Percentiles rank a stretch among this genome's conserved stretches.
These are phyloP conservation scores for Diorhabda elongata DNA, from an alignment of 1,140 invertebrate species.

Conservation along the genomic window DNA sequence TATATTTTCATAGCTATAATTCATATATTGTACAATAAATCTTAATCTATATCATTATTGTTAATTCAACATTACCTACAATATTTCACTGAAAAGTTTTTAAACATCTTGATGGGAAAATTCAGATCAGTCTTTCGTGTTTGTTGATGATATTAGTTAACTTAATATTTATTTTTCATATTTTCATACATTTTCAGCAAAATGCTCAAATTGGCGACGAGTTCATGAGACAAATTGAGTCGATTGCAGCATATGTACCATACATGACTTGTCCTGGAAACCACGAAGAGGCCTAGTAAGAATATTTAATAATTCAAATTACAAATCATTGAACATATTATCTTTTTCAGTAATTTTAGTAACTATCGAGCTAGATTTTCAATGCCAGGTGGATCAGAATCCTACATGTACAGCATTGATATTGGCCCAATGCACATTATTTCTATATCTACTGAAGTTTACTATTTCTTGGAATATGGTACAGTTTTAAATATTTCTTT, in stretches of 20 bases:
- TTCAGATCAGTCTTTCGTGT: too few relatives aligned
- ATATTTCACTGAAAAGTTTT: too few relatives aligned
- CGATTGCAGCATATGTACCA: constrained; percentile 79
- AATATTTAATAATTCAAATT: constrained; percentile 25
- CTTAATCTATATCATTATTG: too few relatives aligned
- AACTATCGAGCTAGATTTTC: constrained; percentile 81
- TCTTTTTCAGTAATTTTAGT: constrained; percentile 76
- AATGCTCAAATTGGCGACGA: constrained; percentile 77
- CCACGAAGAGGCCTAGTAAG: constrained; percentile 82
- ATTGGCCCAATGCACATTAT: constrained; percentile 90
- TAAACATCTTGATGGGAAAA: too few relatives aligned
- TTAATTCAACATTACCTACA: too few relatives aligned
- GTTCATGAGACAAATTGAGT: constrained; percentile 87
- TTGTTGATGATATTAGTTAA: too few relatives aligned
- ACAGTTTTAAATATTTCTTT: neutral
- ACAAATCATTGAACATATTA: neutral
- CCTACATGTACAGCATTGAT: constrained; percentile 85
- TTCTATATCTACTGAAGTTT: constrained; percentile 89
- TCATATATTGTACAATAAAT: too few relatives aligned
- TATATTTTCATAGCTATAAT: too few relatives aligned
- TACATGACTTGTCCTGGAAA: constrained; percentile 93
- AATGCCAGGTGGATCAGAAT: constrained; percentile 77
- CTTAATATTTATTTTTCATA: too few relatives aligned
- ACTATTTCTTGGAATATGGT: constrained; percentile 70
- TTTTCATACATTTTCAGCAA: constrained; percentile 46